Evolutionary conservation across 2,113 vertebrate species (phyloP), one percentile per base, ranked within the genome.

Genomic region (Sakesphorus luctuosus): DNA sequence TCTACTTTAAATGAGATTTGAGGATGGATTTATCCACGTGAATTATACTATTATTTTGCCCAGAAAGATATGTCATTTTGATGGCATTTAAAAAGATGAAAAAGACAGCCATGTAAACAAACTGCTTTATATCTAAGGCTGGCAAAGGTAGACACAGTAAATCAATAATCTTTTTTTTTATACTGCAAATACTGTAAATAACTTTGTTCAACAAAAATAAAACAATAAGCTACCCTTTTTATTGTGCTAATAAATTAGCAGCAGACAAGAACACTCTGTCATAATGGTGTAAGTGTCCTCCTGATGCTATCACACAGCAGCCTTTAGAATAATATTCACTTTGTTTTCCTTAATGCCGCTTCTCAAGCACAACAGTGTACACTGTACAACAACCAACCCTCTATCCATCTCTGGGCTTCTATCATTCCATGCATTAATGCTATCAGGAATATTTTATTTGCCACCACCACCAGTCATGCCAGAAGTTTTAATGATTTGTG

Each of bases 131-230:
- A 91, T 74, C 28, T 94, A 77, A 96, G 38, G 19, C 40, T 85
- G 38, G n/a, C 33, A 97, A 94, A 85, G 35, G 82, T 89, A 97
- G 96, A 95, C 56, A 94, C 33, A 94, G 63, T 91, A 97, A 87
- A 96, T 89, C 63, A 96, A 61, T 36, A 79, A 66, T 44, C 4
- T 84, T 88, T 93, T 67, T 67, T 90, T 40, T 79, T 33, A 84
- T 72, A 43, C 44, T 82, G 50, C 88, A 72, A 96, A 94, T 94
- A 93, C 65, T 21, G 4, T 86, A 95, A 92, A 95, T 87, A 97
- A 91, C 18, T 67, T 77, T 65, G 46, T 80, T 87, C 65, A 91
- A 63, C 68, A 63, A 89, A 96, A 97, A 86, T 49, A 95, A 80
- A 96, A 75, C 56, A 67, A 77, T 56, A 96, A 94, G 38, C 26